These are phyloP conservation scores for Napeogenes sylphis DNA, from an alignment of 2,888 invertebrate genomes.

Conservation along the genomic window DNA sequence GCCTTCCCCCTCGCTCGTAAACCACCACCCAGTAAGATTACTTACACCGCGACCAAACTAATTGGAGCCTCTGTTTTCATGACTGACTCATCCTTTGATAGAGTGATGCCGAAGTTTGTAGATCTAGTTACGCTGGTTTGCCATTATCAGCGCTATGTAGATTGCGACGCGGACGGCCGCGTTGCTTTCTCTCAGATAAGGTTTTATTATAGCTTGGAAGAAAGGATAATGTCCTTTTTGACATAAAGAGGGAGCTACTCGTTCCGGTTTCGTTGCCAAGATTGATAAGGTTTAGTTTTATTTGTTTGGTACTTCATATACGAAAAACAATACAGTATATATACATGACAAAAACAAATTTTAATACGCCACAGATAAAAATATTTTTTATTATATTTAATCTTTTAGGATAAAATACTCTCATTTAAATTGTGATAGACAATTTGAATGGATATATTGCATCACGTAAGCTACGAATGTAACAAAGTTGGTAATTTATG, in stretches of 20 bases:
- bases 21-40: constrained; percentile 74
- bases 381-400: no score
- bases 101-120: constrained; percentile 41
- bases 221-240: constrained; percentile 75
- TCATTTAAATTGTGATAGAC: no score
- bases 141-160: constrained; percentile 77
- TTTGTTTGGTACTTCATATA: constrained; percentile 34
- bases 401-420: no score
- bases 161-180: constrained; percentile 62
- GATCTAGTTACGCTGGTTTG: constrained; percentile 51
- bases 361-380: no score
- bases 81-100: constrained; percentile 41
- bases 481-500: constrained; percentile 74
- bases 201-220: constrained; percentile 67
- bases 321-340: constrained; percentile 7
- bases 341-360: not conserved
- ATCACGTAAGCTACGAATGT: constrained; percentile 28
- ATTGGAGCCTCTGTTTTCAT: constrained; percentile 58
- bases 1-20: constrained; percentile 73
- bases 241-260: constrained; percentile 61
- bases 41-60: constrained; percentile 62
- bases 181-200: constrained; percentile 73
- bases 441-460: not conserved
- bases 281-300: constrained; percentile 53
- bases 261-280: constrained; percentile 58